These are phyloP conservation scores for Fringilla coelebs DNA, from an alignment of 2,797 vertebrate genomes.

Conservation along the genomic window DNA sequence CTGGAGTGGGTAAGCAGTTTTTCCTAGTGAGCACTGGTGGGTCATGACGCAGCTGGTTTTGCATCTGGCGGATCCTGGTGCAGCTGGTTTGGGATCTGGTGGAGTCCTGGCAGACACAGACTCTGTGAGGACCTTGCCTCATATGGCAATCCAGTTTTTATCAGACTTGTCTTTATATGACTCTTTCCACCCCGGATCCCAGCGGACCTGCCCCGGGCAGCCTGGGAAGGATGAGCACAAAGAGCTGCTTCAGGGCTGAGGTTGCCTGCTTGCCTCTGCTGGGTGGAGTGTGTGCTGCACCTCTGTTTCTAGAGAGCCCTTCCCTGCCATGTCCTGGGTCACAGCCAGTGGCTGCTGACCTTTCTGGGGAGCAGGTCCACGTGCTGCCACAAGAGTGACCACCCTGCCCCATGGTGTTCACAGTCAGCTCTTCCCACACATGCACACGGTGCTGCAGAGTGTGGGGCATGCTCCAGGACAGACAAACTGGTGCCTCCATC, in stretches of 20 bases:
- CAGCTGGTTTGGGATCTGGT: background rate
- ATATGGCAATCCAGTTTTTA: accelerated
- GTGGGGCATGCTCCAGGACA: background rate
- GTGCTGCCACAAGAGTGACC: background rate
- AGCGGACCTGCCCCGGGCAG: background rate
- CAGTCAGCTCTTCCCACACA: background rate
- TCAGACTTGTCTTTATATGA: background rate
- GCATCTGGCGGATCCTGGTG: background rate
- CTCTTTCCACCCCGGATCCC: background rate
- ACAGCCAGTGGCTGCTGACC: accelerated
- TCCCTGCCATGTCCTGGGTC: background rate
- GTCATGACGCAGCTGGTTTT: background rate
- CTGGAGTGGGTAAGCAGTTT: accelerated
- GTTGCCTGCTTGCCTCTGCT: background rate
- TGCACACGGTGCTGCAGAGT: accelerated
- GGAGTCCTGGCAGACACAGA: background rate
- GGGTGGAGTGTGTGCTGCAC: background rate
- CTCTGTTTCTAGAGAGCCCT: background rate
- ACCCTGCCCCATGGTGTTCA: background rate
- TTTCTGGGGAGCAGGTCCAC: background rate
- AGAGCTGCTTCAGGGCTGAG: background rate
- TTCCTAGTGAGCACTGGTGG: background rate
- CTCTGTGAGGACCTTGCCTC: background rate
- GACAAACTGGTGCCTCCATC: background rate
- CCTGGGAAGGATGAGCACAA: background rate